phyloP scores from a whole-genome alignment of 2,888 invertebrate genomes.

The Meta bourneti region DNA sequence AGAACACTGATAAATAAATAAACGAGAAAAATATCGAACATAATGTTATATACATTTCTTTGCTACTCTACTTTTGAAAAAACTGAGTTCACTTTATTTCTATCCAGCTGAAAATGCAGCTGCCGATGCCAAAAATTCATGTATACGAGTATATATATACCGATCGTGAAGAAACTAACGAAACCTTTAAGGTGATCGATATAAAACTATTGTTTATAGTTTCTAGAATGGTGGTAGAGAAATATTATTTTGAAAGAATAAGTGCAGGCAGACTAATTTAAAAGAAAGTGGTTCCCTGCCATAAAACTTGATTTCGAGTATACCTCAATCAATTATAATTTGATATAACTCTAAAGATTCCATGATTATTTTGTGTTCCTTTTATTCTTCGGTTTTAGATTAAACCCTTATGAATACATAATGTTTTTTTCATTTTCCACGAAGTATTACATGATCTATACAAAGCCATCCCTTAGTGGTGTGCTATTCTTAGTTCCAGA shows the following conservation, averaged over 20 bases:
- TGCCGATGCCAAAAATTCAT: conserved; percentile 45
- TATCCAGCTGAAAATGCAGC: not conserved
- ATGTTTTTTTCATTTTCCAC: too few species aligned
- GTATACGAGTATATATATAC: too few species aligned
- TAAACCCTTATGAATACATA: too few species aligned
- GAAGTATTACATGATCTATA: too few species aligned
- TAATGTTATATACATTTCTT: conserved; percentile 23
- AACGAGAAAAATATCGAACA: conserved; percentile 17
- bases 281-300: not conserved
- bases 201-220: not conserved
- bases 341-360: not conserved
- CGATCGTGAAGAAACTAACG: conserved; percentile 39
- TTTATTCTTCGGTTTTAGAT: too few species aligned
- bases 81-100: conserved; percentile 20
- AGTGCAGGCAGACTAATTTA: not conserved
- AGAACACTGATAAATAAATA: conserved; percentile 29
- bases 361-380: too few species aligned
- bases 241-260: not conserved
- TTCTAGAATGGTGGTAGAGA: not conserved
- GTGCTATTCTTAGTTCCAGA: too few species aligned
- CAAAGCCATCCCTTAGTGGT: too few species aligned
- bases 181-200: conserved; percentile 20
- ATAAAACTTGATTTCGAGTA: not conserved
- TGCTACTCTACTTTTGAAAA: conserved; percentile 6
- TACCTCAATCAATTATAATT: not conserved